These are phyloP conservation scores for Pseudococcus longispinus DNA, from an alignment of 2,888 invertebrate species.

Conservation along the genomic window DNA sequence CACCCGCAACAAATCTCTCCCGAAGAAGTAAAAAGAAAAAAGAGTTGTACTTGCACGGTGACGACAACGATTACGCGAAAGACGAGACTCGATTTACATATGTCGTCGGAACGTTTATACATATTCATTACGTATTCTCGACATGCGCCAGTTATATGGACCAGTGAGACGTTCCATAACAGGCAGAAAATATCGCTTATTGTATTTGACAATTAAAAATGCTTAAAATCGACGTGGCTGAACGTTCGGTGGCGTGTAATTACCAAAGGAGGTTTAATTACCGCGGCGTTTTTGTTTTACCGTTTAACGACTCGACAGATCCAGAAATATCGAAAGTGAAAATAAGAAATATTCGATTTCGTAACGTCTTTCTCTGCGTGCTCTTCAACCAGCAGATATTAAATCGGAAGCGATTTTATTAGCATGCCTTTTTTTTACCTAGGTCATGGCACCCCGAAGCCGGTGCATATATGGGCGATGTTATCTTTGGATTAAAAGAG, in stretches of 20 bases:
- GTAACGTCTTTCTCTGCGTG: background rate
- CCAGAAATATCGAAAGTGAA: background rate
- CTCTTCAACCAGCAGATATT: background rate
- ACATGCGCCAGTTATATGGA: constrained; percentile 10
- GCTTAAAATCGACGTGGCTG: background rate
- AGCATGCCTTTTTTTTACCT: background rate
- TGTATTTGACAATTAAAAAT: constrained; percentile 33
- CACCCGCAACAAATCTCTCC: constrained; percentile 29
- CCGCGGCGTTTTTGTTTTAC: background rate
- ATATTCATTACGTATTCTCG: constrained; percentile 32
- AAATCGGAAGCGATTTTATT: background rate
- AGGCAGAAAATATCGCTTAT: constrained; percentile 25
- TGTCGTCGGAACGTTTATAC: constrained; percentile 16
- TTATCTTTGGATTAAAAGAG: constrained; percentile 48
- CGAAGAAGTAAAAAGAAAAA: background rate
- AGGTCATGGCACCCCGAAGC: background rate
- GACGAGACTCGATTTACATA: constrained; percentile 40
- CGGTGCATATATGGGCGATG: constrained; percentile 37
- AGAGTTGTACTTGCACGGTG: background rate
- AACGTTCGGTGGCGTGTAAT: background rate
- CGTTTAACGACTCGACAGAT: background rate
- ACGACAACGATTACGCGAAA: constrained; percentile 16
- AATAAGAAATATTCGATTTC: background rate
- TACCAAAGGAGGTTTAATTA: constrained; percentile 36
- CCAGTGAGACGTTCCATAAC: constrained; percentile 20